Percentiles rank a stretch among this genome's conserved stretches.
Conservation (phyloP, 2,888 invertebrate species). For the Amblyjoppa proteus region DNA sequence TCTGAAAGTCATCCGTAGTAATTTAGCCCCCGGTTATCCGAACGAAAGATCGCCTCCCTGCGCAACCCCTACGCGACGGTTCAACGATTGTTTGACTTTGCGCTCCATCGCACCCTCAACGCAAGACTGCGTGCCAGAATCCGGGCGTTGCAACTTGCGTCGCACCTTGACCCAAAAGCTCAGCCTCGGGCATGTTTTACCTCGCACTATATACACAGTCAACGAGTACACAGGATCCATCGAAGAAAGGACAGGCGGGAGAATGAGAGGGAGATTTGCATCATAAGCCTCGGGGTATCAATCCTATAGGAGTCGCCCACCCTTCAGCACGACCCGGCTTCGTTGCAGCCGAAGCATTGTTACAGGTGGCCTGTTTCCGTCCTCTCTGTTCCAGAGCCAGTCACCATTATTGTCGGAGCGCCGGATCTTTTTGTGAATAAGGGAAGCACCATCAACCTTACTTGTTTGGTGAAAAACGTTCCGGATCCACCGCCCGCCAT, state of each 20-base stretch:
- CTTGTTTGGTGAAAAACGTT: slow-evolving; percentile 93
- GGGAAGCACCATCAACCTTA: slow-evolving; percentile 95
- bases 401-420: slow-evolving; percentile 93
- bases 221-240: slow-evolving; percentile 25
- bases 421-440: slow-evolving; percentile 94
- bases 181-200: slow-evolving; percentile 36
- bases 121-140: background rate
- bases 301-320: slow-evolving; percentile 39
- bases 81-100: background rate
- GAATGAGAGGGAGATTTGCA: slow-evolving; percentile 34
- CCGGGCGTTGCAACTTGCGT: background rate
- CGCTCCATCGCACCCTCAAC: background rate
- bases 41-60: no score
- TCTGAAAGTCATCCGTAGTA: no score
- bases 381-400: slow-evolving; percentile 88
- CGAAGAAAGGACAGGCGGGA: slow-evolving; percentile 21
- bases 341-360: slow-evolving; percentile 44
- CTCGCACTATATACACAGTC: background rate
- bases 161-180: slow-evolving; percentile 74
- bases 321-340: slow-evolving; percentile 23
- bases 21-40: no score
- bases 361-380: slow-evolving; percentile 44
- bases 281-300: slow-evolving; percentile 45
- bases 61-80: background rate
- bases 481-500: slow-evolving; percentile 94